A percentile compares a stretch with the other conserved stretches of the same genome.
These are phyloP conservation scores for Artibeus jamaicensis DNA, from an alignment of 2,797 vertebrate species.

Conservation along the genomic window DNA sequence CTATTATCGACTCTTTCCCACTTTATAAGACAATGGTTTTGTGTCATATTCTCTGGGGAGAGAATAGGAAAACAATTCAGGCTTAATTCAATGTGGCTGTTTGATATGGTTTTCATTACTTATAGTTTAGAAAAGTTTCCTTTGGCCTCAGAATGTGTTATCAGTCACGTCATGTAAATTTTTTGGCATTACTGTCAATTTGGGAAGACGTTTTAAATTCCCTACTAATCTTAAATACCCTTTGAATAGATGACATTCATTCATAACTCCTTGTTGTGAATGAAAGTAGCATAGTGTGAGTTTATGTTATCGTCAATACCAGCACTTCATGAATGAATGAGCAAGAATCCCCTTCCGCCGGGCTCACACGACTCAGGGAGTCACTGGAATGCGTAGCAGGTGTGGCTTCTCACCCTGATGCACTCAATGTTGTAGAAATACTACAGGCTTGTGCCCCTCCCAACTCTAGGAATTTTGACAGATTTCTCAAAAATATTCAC, in stretches of 20 bases:
- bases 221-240: background rate
- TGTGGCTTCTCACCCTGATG: background rate
- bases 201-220: background rate
- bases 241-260: background rate
- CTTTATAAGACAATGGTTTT: background rate
- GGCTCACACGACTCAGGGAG: background rate
- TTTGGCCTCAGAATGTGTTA: slow-evolving; percentile 18
- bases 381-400: background rate
- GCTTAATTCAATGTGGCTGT: background rate
- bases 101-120: slow-evolving; percentile 14
- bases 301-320: background rate
- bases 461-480: background rate
- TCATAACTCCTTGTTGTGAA: background rate
- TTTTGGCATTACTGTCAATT: background rate
- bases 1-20: background rate
- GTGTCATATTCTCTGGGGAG: background rate
- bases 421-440: background rate
- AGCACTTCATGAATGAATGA: background rate
- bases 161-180: background rate
- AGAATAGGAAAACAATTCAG: background rate
- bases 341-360: background rate
- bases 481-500: background rate
- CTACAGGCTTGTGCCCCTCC: background rate
- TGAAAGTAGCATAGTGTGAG: background rate
- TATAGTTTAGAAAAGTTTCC: background rate